Base-by-base conservation (phyloP, 1,140 invertebrate species). In the Nephila pilipes region DNA sequence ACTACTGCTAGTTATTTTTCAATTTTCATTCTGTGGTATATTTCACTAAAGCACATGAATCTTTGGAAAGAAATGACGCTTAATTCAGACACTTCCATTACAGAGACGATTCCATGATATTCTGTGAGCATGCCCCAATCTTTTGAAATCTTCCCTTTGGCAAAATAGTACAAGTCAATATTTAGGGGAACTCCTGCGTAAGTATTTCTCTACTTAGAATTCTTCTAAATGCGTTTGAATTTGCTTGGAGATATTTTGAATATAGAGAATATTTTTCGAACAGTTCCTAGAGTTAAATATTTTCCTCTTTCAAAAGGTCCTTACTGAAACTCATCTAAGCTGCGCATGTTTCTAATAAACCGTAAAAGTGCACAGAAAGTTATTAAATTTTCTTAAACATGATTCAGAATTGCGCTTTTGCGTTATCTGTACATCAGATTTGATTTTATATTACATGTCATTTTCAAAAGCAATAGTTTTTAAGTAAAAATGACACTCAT, bases 141-240 rank as follows among this genome's bases (percentile, higher is more conserved):
- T 57, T n/a, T 85, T 10, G 46, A 29, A 57, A 22, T 55, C 57
- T 79, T 58, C 55, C 88, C 88, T 58, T 58, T 90, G 88, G 88
- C 88, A 55, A 90, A 58, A 36, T 25, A 83, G 38, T 63, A 20
- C 25, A 85, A 69, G 81, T 85, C 79, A 85, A 92, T 92, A 92
- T 92, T 92, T 85, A 92, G 85, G 69, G 20, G 81, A 69, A 12
- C 63, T 92, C 46, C 22, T 10, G 1, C 60, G 38, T 69, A 69
- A 81, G 46, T 20, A 65, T 80, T 85, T 92, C 57, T 20, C 20
- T 29, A 69, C 38, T 57, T 69, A 57, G 38, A 79, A 54, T 83
- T 90, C 69, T 90, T 83, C 18, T 32, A 92, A 85, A 92, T 85
- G 83, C 63, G 60, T 69, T 83, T 92, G 36, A 65, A 92, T 85